A percentile compares a stretch with the other conserved stretches of the same genome.
phyloP scores from a whole-genome alignment of 2,797 vertebrate genomes.

The Sebastes matsubarae region DNA sequence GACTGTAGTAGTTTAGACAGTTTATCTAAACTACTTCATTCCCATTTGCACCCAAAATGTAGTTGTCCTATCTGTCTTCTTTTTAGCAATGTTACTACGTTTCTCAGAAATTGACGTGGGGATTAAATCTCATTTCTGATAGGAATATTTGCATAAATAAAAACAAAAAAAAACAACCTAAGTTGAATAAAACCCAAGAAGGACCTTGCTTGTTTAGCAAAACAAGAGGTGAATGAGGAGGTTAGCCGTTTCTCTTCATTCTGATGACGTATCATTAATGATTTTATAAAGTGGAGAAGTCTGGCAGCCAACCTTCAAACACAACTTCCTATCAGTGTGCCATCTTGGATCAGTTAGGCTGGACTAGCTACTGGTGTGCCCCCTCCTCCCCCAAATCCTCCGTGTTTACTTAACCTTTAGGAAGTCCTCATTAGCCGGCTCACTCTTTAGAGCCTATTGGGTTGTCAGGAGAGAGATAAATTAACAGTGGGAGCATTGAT shows the following conservation, averaged over 20 bases:
- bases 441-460: constrained; percentile 69
- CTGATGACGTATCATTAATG: not conserved
- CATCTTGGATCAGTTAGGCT: constrained; percentile 24
- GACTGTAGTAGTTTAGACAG: too few species aligned
- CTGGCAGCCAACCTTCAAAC: not conserved
- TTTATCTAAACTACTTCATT: too few species aligned
- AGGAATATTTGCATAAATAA: not conserved
- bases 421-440: constrained; percentile 82
- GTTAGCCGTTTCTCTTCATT: not conserved
- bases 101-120: too few species aligned
- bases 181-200: not conserved
- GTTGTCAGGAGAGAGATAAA: constrained; percentile 82
- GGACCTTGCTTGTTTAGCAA: too few species aligned
- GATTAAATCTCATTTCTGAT: not conserved
- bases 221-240: not conserved
- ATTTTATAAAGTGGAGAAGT: not conserved
- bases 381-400: constrained; percentile 38
- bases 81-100: not conserved
- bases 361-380: constrained; percentile 9
- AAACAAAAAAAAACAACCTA: not conserved
- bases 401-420: constrained; percentile 85
- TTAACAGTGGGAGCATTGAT: constrained; percentile 83
- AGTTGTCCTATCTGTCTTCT: too few species aligned
- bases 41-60: too few species aligned
- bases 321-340: not conserved